A percentile compares a stretch with the other conserved stretches of the same genome.
Evolutionary conservation across 2,113 vertebrate genomes (phyloP).

Genomic region (Engystomops pustulosus): DNA sequence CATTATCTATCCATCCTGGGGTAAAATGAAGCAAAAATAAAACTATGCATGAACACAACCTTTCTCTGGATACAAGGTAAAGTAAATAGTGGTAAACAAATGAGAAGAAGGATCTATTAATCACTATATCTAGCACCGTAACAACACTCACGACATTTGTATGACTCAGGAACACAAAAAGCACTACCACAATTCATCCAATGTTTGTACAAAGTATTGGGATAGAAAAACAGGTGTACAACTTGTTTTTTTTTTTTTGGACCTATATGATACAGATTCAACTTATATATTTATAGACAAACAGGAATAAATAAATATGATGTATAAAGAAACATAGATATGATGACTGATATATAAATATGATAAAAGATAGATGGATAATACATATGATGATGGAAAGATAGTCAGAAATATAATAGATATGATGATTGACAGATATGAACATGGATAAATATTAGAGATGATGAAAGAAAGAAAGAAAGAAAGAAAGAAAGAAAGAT

Average conservation of each 20-base stretch:
- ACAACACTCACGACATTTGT: background rate
- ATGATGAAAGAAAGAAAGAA: background rate
- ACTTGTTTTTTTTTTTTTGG: background rate
- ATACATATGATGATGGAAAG: background rate
- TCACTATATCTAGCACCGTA: background rate
- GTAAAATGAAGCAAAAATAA: background rate
- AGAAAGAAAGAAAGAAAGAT: background rate
- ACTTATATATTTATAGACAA: background rate
- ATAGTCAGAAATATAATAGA: background rate
- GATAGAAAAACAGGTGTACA: background rate
- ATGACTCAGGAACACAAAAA: background rate
- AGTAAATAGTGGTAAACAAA: background rate
- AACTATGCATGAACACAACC: background rate
- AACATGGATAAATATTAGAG: background rate
- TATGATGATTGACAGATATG: background rate
- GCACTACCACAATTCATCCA: background rate
- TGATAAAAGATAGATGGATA: too few species aligned
- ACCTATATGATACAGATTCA: background rate
- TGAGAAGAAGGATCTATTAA: slow-evolving; percentile 8
- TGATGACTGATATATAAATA: background rate
- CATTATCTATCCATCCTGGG: background rate
- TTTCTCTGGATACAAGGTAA: background rate
- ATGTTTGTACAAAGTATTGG: background rate
- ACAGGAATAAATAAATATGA: background rate
- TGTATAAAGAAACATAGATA: background rate